Base-by-base conservation (phyloP, 2,797 vertebrate species). In the Emydoidea blandingii region DNA sequence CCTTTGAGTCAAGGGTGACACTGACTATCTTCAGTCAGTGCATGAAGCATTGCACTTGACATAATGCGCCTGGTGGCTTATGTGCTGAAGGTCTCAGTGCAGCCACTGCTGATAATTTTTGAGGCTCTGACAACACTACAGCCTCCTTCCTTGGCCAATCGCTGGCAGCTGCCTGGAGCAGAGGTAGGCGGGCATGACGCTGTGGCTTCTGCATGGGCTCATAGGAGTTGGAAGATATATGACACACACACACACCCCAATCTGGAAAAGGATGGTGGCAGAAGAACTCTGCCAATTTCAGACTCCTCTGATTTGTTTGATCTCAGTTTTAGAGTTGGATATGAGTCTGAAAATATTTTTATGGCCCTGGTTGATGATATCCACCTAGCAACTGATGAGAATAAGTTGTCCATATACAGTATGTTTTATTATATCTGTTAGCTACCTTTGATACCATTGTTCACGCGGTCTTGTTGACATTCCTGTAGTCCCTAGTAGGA, bases 191-290 rank as follows among this genome's bases (percentile, higher is more conserved):
- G n/a, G 19, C n/a, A 68, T 68, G n/a, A 68, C 2, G 16, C 65
- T 23, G 18, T 68, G 44, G 23, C 56, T 86, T 41, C 50, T 47
- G 0, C 0, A 1, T 50, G 34, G 68, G 59, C 3, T 49, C 57
- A 84, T 41, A 31, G 84, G 59, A 52, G 47, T 92, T 84, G 56
- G 86, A 65, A 93, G 90, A 41, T 37, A 37, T 37, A 37, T 37
- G 37, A 41, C n/a, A 41, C 41, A 44, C 41, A 44, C 41, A 44
- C 41, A 44, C 41, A 44, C 41, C 15, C 18, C 74, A 15, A 2
- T 81, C 89, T 82, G 89, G 79, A 93, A 82, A 57, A 91, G 50
- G 68, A 88, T 54, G 34, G 53, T 52, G 10, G 59, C 81, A 52
- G 18, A 29, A 80, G 11, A 11, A 91, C 82, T 81, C 53, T 14